Evolutionary conservation across 2,888 invertebrate species (phyloP), one percentile per base, ranked within the genome.

Genomic region (Philhelius pedissequus): DNA sequence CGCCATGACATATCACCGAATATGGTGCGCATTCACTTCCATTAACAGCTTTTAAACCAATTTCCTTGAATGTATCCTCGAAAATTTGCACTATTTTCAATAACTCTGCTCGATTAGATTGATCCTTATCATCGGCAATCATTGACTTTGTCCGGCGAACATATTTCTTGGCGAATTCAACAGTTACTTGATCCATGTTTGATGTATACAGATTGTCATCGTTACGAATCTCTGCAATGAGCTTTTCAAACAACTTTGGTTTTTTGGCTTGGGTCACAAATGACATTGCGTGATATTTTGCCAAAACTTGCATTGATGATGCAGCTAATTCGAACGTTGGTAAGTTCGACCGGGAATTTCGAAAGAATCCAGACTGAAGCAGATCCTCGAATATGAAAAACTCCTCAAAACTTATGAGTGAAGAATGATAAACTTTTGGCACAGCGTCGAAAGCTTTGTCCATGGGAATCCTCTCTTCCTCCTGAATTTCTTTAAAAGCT

Each of bases 211-310:
- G 82, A 81, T 89, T 90, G 64, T 90, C 90, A 43, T 66, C 58
- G 18, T 27, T 25, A 0, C 73, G 82, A 25, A 90, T 86, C 30
- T 87, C 78, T 1, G 54, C 25, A 3, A 89, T 78, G n/a, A 89
- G 58, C 2, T 74, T 45, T 4, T 68, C 25, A 32, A 89, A 90
- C 5, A 78, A 30, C 13, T 76, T n/a, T 0, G 88, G 88, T 45
- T 88, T 82, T 7, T 86, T 87, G 52, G 90, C 88, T 81, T 89
- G 90, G 22, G 92, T 87, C 0, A 92, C 90, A 73, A 92, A 90
- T 8, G 93, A 92, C 86, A 92, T 90, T 1, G 92, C 92, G 86
- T 93, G 93, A 83, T 92, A 91, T 40, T 92, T 92, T 1, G 92
- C 93, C 9, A 93, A 87, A 4, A 92, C 90, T 78, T 90, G 90